phyloP scores from a whole-genome alignment of 1,140 invertebrate genomes.

The Mya arenaria region DNA sequence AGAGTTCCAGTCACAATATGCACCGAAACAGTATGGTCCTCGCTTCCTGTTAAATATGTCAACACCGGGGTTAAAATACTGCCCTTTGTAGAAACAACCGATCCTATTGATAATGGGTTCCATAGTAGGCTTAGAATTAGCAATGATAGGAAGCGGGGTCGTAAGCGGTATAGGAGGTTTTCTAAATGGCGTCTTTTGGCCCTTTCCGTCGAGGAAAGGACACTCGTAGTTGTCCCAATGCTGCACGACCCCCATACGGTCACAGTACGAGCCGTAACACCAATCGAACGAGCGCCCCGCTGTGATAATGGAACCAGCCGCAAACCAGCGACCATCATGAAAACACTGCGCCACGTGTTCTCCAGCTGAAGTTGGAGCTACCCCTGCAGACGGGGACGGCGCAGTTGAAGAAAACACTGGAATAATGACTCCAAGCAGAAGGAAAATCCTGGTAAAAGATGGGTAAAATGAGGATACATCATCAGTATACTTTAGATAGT shows the following conservation, averaged over 20 bases:
- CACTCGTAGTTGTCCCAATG: constrained; percentile 50
- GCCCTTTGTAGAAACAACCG: constrained; percentile 19
- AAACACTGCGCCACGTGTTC: constrained; percentile 25
- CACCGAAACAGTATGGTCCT: constrained; percentile 15
- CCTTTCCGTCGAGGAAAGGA: background rate
- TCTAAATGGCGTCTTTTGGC: constrained; percentile 21
- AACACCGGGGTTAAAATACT: constrained; percentile 13
- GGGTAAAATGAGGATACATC: too few species aligned
- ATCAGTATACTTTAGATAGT: too few species aligned
- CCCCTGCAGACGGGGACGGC: too few species aligned
- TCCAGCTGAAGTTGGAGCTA: too few species aligned
- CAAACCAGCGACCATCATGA: constrained; percentile 39
- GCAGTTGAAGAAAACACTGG: too few species aligned
- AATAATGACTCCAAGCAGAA: too few species aligned
- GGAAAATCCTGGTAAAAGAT: too few species aligned
- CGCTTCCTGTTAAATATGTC: constrained; percentile 26
- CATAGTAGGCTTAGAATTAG: background rate
- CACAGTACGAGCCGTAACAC: constrained; percentile 48
- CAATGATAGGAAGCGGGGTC: background rate
- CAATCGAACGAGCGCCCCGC: constrained; percentile 20
- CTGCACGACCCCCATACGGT: constrained; percentile 24
- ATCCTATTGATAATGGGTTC: background rate
- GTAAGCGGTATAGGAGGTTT: background rate
- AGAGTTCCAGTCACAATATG: constrained; percentile 36
- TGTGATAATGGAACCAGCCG: constrained; percentile 9